phyloP scores from a whole-genome alignment of 2,113 vertebrate species.

The Physeter macrocephalus region DNA sequence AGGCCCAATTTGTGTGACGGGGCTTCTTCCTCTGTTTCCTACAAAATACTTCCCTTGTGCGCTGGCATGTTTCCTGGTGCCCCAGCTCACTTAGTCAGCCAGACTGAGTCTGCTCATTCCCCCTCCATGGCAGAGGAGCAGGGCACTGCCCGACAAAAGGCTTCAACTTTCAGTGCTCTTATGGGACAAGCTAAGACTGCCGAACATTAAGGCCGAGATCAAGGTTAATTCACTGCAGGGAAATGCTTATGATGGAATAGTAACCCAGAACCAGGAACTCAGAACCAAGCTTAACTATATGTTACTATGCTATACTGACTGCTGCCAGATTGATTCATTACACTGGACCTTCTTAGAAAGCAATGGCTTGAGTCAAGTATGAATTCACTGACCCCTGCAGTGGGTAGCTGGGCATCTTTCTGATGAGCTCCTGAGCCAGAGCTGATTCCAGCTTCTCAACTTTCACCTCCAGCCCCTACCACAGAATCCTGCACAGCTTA shows the following conservation, averaged over 20 bases:
- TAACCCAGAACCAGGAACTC: background rate
- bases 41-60: background rate
- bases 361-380: background rate
- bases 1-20: background rate
- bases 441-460: background rate
- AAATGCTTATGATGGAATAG: background rate
- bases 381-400: background rate
- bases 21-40: background rate
- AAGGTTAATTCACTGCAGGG: background rate
- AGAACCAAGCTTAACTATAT: background rate
- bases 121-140: background rate
- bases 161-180: background rate
- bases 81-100: background rate
- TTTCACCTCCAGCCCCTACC: background rate
- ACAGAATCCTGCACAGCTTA: background rate
- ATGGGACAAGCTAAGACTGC: background rate
- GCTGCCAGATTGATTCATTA: background rate
- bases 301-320: background rate
- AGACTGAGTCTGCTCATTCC: background rate
- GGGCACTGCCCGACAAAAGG: background rate
- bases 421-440: background rate
- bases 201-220: background rate
- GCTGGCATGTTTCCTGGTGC: background rate
- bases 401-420: background rate
- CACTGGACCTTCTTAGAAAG: background rate